These are phyloP conservation scores for Drosophila carrolli DNA, from an alignment of 1,140 invertebrate genomes.

Conservation along the genomic window DNA sequence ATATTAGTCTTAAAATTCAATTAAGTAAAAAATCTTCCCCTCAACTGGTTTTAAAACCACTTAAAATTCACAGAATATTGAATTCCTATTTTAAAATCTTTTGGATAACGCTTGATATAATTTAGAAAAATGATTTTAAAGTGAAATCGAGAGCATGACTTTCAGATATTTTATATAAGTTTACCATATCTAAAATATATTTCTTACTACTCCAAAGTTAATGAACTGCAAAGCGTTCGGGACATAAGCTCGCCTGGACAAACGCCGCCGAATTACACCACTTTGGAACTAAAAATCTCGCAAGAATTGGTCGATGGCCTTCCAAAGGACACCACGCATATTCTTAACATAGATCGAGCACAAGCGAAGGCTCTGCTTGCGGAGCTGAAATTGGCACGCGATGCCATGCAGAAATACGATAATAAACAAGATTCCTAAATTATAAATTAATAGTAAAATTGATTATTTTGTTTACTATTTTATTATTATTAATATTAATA, in stretches of 20 bases:
- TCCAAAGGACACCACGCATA: constrained; percentile 73
- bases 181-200: not conserved
- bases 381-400: constrained; percentile 68
- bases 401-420: constrained; percentile 73
- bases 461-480: too few relatives aligned
- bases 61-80: too few relatives aligned
- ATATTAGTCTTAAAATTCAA: too few relatives aligned
- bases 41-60: too few relatives aligned
- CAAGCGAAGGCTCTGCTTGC: constrained; percentile 69
- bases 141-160: too few relatives aligned
- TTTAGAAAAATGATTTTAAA: too few relatives aligned
- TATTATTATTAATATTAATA: too few relatives aligned
- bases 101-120: too few relatives aligned
- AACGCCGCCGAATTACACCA: constrained; percentile 59
- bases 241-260: constrained; percentile 52
- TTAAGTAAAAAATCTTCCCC: too few relatives aligned
- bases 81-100: too few relatives aligned
- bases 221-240: constrained; percentile 71
- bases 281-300: constrained; percentile 77
- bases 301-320: constrained; percentile 80
- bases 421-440: constrained; percentile 50
- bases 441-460: not conserved
- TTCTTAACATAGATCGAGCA: constrained; percentile 67
- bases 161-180: too few relatives aligned
- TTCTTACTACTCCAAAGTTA: constrained; percentile 47